Evolutionary conservation across 2,888 invertebrate genomes (phyloP), one percentile per base, ranked within the genome.

Genomic region (Leptodirus hochenwartii): DNA sequence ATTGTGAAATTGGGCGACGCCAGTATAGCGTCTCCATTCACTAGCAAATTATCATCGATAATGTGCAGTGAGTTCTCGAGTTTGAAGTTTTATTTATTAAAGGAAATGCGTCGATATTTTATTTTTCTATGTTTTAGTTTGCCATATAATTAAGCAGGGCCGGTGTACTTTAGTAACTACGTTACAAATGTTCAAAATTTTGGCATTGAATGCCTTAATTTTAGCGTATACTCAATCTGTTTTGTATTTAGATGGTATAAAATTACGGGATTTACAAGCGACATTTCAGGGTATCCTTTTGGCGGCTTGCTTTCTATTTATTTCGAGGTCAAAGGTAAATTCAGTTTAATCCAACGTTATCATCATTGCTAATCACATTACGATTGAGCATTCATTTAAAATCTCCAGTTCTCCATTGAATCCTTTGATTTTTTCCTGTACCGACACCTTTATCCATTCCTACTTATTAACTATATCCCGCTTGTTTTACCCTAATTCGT

Each of bases 171-270:
- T 99, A 34, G 98, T 99, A 12, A 99, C 98, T 1, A 99, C 98
- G 0, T 63, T 99, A 35, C 98, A 99, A 58, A 99, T 99, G 98
- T 99, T 99, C 61, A 99, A 99, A 64, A 99, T 99, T 44, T 62
- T 99, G 32, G 98, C 98, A 0, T 59, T 99, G 31, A 98, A 99
- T 54, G 98, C 98, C 0, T 67, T 99, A 3, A 87, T 98, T 39
- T 66, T 95, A 39, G 98, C 98, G 1, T 99, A 99, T 63, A 90
- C 93, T 46, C 95, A 98, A 58, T 95, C 95, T 3, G 96, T 98
- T 15, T 64, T 99, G 13, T 98, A 98, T 53, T 68, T 98, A 39
- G 95, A 96, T 53, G 96, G 96, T 9, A 85, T 98, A 41, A 98
- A 93, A 58, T 85, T 96, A 51, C 87, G 91, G 46, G 96, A 99